Percentiles rank a stretch among this genome's conserved stretches.
Evolutionary conservation across 2,888 invertebrate genomes (phyloP).

Genomic region (Sylvicola cinctus): DNA sequence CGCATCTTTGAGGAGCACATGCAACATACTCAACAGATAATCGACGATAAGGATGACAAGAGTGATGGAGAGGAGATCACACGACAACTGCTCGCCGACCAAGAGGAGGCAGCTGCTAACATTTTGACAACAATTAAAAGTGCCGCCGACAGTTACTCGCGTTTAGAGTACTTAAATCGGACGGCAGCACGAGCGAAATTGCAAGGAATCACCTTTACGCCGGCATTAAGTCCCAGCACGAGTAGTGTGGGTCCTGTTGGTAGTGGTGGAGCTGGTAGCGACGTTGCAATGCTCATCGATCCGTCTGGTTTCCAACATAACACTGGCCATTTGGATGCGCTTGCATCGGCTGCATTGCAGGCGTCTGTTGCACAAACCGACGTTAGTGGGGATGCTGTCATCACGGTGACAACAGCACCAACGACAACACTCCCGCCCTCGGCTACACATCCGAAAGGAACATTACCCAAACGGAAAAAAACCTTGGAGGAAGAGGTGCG

Average conservation of each 20-base stretch:
- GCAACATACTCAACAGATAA: not conserved
- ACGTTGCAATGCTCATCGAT: not conserved
- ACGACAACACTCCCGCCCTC: not conserved
- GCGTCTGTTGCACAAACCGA: conserved; percentile 11
- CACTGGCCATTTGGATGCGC: conserved; percentile 14
- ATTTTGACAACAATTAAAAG: conserved; percentile 21
- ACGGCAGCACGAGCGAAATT: not conserved
- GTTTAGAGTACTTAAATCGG: not conserved
- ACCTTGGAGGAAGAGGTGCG: not conserved
- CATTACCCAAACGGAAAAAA: not conserved
- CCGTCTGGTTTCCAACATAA: conserved; percentile 1
- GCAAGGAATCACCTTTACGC: no score
- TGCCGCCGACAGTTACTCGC: conserved; percentile 3
- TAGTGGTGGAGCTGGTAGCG: not conserved
- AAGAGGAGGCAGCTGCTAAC: conserved; percentile 19
- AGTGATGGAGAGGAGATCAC: no score
- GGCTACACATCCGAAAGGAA: conserved; percentile 5
- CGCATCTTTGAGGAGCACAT: not conserved
- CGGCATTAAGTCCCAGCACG: no score
- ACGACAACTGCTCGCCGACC: no score
- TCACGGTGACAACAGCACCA: conserved; percentile 4
- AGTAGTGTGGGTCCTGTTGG: not conserved
- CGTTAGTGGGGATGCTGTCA: not conserved
- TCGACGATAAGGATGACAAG: no score
- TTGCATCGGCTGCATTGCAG: conserved; percentile 21